A percentile compares a stretch with the other conserved stretches of the same genome.
Evolutionary conservation across 2,797 vertebrate genomes (phyloP).

Genomic region (Pipistrellus nathusii): DNA sequence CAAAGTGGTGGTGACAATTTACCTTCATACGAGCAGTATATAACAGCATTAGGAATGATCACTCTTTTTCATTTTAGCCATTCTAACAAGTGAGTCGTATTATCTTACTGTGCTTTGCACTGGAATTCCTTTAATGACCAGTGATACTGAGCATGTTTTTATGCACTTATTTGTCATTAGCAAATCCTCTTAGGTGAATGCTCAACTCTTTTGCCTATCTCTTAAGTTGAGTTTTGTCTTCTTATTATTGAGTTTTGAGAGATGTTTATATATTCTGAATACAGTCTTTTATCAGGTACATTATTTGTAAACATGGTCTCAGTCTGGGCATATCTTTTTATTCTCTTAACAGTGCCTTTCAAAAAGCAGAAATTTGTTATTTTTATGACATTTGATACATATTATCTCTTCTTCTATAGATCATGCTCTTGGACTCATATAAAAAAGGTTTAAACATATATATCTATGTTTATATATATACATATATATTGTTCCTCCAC

Average conservation of each 20-base stretch:
- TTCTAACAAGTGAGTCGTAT: background rate
- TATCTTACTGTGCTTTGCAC: background rate
- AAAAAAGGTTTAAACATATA: background rate
- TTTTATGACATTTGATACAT: conserved; percentile 38
- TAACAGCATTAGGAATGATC: background rate
- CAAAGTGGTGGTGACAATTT: background rate
- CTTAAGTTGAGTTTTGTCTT: conserved; percentile 7
- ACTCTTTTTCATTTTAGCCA: conserved; percentile 27
- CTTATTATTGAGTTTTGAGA: conserved; percentile 39
- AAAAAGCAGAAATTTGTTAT: conserved; percentile 4
- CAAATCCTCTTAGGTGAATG: conserved; percentile 38
- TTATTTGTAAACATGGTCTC: conserved; percentile 30
- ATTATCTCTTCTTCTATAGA: conserved; percentile 19
- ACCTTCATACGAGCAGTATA: too few species aligned
- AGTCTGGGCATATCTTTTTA: background rate
- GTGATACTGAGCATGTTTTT: conserved; percentile 19
- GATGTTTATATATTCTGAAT: conserved; percentile 41
- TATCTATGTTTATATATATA: background rate
- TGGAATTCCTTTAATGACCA: conserved; percentile 6
- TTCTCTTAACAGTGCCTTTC: conserved; percentile 1
- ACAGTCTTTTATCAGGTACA: background rate
- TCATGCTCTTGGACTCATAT: conserved; percentile 21
- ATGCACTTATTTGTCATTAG: background rate
- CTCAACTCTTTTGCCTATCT: conserved; percentile 47
- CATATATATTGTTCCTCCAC: background rate